A percentile compares a stretch with the other conserved stretches of the same genome.
phyloP scores from a whole-genome alignment of 2,113 vertebrate species.

The Diadophis punctatus region DNA sequence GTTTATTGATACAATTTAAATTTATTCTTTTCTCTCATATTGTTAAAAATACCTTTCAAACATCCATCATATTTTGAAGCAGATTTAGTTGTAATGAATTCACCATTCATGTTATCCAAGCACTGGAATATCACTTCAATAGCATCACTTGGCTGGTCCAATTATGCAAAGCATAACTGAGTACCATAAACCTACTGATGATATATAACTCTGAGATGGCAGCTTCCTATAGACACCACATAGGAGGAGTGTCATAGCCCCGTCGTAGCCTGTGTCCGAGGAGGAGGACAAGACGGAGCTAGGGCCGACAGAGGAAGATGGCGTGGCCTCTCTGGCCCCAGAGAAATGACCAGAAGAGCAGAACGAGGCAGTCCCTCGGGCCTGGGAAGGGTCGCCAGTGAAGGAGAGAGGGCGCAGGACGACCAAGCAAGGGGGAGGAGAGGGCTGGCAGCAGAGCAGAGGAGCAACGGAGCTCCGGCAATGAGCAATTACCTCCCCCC shows the following conservation, averaged over 20 bases:
- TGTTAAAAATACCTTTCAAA: not conserved
- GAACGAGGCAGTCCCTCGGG: too few species aligned
- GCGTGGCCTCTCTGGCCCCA: too few species aligned
- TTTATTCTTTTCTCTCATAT: not conserved
- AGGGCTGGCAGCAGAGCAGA: too few species aligned
- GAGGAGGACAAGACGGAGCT: too few species aligned
- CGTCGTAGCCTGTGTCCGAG: too few species aligned
- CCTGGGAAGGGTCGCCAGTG: too few species aligned
- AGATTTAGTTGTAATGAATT: not conserved
- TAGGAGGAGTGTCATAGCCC: not conserved
- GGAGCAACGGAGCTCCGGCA: too few species aligned
- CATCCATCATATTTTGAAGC: not conserved
- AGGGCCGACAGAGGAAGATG: too few species aligned
- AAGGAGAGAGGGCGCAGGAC: too few species aligned
- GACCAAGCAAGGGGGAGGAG: too few species aligned
- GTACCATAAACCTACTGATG: not conserved
- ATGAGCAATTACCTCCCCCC: too few species aligned
- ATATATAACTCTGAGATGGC: not conserved
- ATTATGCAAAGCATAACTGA: not conserved
- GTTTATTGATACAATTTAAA: not conserved
- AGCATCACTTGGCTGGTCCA: not conserved
- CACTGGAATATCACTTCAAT: not conserved
- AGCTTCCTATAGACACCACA: not conserved
- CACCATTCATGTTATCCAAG: not conserved
- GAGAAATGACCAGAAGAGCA: too few species aligned